These are phyloP conservation scores for Criorhina ranunculi DNA, from an alignment of 2,888 invertebrate genomes.

Conservation along the genomic window DNA sequence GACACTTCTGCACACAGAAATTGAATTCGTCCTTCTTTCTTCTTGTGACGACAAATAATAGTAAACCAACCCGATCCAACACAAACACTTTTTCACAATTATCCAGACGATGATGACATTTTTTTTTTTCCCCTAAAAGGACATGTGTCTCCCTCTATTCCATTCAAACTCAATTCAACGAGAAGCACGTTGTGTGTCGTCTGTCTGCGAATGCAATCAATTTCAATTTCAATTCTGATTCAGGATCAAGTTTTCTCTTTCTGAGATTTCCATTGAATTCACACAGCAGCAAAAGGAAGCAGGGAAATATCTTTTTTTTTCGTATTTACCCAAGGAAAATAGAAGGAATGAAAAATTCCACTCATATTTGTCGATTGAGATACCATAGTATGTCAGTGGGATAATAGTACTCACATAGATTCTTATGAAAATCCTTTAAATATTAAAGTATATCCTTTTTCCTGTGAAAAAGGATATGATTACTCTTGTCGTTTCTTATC, in stretches of 20 bases:
- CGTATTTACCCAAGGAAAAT: too few species aligned
- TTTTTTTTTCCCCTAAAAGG: not conserved
- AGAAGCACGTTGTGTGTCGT: slow-evolving; percentile 11
- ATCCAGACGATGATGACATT: slow-evolving; percentile 16
- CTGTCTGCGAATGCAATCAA: slow-evolving; percentile 71
- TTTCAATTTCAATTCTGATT: slow-evolving; percentile 69
- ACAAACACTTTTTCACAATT: slow-evolving; percentile 11
- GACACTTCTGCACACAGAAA: slow-evolving; percentile 28
- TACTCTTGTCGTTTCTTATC: too few species aligned
- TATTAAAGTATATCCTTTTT: slow-evolving; percentile 61
- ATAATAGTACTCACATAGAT: slow-evolving; percentile 50
- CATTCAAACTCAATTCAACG: not conserved
- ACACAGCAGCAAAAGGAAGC: not conserved
- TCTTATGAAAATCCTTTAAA: slow-evolving; percentile 54
- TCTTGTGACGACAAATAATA: too few species aligned
- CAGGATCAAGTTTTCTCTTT: slow-evolving; percentile 52
- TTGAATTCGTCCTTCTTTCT: slow-evolving; percentile 9
- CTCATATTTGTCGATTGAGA: slow-evolving; percentile 6
- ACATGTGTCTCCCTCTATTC: not conserved
- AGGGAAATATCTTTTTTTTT: too few species aligned
- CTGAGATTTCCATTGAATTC: slow-evolving; percentile 35
- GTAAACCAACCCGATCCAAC: not conserved
- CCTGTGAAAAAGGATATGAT: too few species aligned
- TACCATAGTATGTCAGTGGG: slow-evolving; percentile 61
- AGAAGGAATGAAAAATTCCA: not conserved